Conservation (phyloP, 2,113 vertebrate genomes). For the Chlamydotis undulata region DNA sequence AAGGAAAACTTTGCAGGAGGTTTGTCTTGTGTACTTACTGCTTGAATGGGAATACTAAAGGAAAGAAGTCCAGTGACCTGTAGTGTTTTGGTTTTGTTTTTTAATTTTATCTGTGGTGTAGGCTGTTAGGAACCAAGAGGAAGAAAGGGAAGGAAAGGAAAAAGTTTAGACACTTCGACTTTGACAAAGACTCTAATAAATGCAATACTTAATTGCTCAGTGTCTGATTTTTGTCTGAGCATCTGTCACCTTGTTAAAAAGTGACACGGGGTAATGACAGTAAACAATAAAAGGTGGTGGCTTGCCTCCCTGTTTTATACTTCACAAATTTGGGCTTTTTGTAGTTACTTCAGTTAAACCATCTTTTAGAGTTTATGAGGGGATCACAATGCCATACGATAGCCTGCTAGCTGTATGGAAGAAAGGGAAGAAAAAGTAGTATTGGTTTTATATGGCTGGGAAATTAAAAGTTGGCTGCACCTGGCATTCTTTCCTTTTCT, state of each 20-base stretch:
- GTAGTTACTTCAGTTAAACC: slow-evolving; percentile 9
- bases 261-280: neutral
- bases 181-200: neutral
- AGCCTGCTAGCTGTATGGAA: neutral
- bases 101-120: neutral
- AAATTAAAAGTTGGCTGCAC: neutral
- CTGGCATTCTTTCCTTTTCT: slow-evolving; percentile 15
- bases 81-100: neutral
- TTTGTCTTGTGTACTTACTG: neutral
- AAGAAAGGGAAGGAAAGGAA: neutral
- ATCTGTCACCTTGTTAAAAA: slow-evolving; percentile 10
- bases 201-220: neutral
- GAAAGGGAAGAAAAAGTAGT: neutral
- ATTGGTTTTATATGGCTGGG: neutral
- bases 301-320: neutral
- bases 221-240: neutral
- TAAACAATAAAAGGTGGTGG: neutral
- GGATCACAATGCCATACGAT: neutral
- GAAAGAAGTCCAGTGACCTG: neutral
- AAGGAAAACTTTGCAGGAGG: neutral
- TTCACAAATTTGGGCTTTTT: neutral
- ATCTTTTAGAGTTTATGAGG: neutral
- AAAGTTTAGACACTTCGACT: neutral
- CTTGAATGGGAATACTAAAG: neutral
- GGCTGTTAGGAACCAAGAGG: neutral